Conservation (phyloP, 2,113 vertebrate genomes). For the Sterna hirundo region DNA sequence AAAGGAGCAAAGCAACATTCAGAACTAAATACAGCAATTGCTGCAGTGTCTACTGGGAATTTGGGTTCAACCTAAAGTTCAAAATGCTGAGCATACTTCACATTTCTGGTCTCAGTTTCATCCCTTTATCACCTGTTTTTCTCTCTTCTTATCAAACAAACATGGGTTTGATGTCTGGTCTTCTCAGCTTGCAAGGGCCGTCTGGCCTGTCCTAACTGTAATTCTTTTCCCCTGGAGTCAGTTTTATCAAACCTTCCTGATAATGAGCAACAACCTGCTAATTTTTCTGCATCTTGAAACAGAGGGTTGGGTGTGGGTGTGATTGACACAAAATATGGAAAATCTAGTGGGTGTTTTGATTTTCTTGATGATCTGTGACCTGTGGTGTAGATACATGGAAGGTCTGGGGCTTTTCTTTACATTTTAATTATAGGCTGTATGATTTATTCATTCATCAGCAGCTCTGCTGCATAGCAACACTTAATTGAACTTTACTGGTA, state of each 20-base stretch:
- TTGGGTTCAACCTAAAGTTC: neutral
- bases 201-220: neutral
- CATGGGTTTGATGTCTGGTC: neutral
- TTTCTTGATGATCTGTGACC: neutral
- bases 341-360: neutral
- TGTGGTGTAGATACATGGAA: neutral
- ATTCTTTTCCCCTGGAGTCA: neutral
- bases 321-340: neutral
- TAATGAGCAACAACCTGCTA: neutral
- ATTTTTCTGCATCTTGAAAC: neutral
- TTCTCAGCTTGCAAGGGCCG: neutral
- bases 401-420: neutral
- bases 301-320: neutral
- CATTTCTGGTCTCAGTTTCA: neutral
- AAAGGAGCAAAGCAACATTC: neutral
- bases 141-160: neutral
- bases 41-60: neutral
- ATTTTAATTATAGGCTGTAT: neutral
- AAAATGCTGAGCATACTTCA: neutral
- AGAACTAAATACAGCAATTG: neutral
- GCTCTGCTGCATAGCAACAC: neutral
- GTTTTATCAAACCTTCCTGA: neutral
- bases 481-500: neutral
- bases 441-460: neutral
- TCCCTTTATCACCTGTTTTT: neutral